Conservation (phyloP, 2,113 vertebrate species). For the Saccopteryx bilineata region DNA sequence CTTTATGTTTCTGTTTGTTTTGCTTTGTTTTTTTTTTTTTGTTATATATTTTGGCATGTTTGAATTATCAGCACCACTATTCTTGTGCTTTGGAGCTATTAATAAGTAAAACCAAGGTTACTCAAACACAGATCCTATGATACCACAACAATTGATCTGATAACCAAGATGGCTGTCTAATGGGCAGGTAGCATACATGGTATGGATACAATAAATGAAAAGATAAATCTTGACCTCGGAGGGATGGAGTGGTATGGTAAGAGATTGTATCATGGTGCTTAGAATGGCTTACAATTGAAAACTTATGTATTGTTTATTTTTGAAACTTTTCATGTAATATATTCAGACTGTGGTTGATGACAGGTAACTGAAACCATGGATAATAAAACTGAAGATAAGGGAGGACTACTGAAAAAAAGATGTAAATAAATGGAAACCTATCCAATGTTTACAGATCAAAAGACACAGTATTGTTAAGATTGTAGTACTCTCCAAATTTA, state of each 20-base stretch:
- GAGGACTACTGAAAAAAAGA: neutral
- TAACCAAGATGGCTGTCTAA: neutral
- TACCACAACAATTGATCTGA: neutral
- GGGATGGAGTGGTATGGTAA: neutral
- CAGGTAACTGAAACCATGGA: neutral
- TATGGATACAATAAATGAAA: neutral
- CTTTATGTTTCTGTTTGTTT: neutral
- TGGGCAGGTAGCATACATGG: neutral
- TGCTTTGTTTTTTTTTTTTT: no score
- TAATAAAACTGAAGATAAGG: neutral
- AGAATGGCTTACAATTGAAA: neutral
- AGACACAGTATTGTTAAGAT: conserved; percentile 10
- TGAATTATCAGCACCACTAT: neutral
- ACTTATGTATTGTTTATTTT: neutral
- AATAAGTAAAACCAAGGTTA: neutral
- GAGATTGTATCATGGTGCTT: neutral
- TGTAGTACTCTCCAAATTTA: neutral
- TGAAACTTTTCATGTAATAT: neutral
- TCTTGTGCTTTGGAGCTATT: neutral
- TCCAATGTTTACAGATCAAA: neutral
- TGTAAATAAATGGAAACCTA: neutral
- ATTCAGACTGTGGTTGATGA: neutral
- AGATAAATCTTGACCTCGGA: neutral
- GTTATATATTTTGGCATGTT: neutral
- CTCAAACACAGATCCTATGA: neutral